Evolutionary conservation across 2,888 invertebrate genomes (phyloP), one percentile per base, ranked within the genome.

Genomic region (Liopterus haemorrhoidalis): DNA sequence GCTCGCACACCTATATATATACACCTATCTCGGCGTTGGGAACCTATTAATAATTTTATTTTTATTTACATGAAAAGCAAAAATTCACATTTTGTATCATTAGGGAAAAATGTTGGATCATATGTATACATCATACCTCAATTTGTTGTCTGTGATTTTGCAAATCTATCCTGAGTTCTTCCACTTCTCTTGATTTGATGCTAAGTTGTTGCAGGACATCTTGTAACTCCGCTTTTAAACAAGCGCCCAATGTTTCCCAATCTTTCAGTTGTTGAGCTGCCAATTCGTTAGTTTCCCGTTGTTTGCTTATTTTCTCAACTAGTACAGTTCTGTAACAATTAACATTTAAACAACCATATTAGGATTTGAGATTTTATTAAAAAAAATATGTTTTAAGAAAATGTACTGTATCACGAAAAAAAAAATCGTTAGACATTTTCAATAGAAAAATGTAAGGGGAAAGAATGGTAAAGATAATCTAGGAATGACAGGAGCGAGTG

Each of bases 141-240:
- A 75, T 73, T 62, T 76, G 72, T 54, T 74, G 71, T 59, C 75
- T 73, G 46, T 71, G 67, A 54, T 73, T 73, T 25, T 33, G 35
- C 57, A 76, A 62, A 56, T 76, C 75, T 4, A 67, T 60, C 58
- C 72, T 74, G 47, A 72, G 65, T 46, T 68, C 68, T 46, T 72
- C 70, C 41, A 76, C 67, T 55, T 76, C 75, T 45, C 59, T 69
- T 51, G 70, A 70, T 56, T 74, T 75, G 36, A 66, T 64, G 55
- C 70, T 67, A 27, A 75, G 56, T 55, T 74, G 73, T 47, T 70
- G 68, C 50, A 73, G 69, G 49, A 75, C 65, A 49, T 76, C 76
- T 62, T 73, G 70, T 6, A 76, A 67, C 57, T 76, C 75, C 28
- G 68, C 67, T 56, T 74, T 73, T 50, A 76, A 60, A 56, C 73